Evolutionary conservation across 2,888 invertebrate species (phyloP), one percentile per base, ranked within the genome.

Genomic region (Myopa tessellatipennis): DNA sequence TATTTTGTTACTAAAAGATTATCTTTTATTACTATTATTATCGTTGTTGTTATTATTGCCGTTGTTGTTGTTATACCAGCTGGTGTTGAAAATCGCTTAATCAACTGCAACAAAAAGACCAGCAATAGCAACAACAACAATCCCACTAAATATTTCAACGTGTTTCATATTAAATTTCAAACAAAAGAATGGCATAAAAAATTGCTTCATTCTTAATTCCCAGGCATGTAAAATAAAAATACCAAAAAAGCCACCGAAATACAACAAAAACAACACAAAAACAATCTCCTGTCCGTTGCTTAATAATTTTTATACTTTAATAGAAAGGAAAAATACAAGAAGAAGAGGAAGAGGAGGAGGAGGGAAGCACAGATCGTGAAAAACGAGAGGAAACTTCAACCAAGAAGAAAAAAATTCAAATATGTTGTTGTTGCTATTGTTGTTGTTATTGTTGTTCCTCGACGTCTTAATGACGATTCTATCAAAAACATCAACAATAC

Each of bases 171-270:
- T 55, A 67, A 67, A 67, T 67, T 74, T 55, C 26, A 74, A 55
- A 74, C 67, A 74, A 74, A 74, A 67, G 67, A 74, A 74, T 65
- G 10, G 63, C 45, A 38, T 63, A 74, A 67, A 74, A 67, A 67
- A 26, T 67, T 67, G 45, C 74, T 38, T 67, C 67, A 74, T 67
- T 52, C 18, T 67, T 38, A 40, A 55, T 74, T 74, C 74, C 58
- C 74, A 74, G 65, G 55, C 36, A 74, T 26, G 34, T 63, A 58
- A 55, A 70, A 45, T 52, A 50, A 70, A 16, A 55, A 52, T 26
- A 58, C 5, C 58, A 58, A 58, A 16, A 58, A 26, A 12, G 26
- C 45, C 6, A 45, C 45, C 6, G 45, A 45, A 45, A 61, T 8
- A 61, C 61, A 61, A 61, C 18, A n/a, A 26, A 4, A 45, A 10